Evolutionary conservation across 2,113 vertebrate genomes (phyloP).

Genomic region (Tympanuchus pallidicinctus): DNA sequence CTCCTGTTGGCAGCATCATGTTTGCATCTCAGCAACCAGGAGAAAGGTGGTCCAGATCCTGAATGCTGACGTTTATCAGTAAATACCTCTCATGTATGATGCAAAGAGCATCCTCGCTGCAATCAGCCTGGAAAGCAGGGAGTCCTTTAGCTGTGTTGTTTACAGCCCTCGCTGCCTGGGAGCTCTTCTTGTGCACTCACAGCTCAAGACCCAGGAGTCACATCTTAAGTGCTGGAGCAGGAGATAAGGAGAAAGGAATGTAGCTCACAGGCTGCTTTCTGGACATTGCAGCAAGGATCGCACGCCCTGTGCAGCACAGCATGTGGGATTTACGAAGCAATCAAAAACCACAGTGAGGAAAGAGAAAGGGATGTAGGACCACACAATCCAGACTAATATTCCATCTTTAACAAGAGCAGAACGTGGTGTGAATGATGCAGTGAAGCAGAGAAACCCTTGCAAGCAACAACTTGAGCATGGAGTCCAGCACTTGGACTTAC

Average conservation of each 20-base stretch:
- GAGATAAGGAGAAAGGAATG: background rate
- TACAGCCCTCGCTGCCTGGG: background rate
- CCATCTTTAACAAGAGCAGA: background rate
- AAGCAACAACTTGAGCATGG: background rate
- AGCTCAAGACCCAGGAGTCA: background rate
- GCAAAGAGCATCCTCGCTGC: background rate
- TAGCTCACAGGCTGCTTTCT: background rate
- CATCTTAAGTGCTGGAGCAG: background rate
- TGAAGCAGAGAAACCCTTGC: background rate
- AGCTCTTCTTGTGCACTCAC: background rate
- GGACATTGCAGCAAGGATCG: background rate
- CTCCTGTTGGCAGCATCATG: background rate
- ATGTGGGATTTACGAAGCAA: background rate
- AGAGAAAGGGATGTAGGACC: background rate
- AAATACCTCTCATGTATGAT: background rate
- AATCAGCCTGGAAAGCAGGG: background rate
- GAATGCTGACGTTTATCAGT: background rate
- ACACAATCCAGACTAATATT: background rate
- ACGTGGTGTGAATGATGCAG: background rate
- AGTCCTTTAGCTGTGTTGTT: background rate
- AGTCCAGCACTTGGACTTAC: background rate
- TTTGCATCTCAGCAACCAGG: background rate
- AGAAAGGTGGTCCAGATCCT: background rate
- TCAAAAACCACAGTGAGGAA: background rate
- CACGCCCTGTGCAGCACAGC: background rate